Percentiles rank a stretch among this genome's conserved stretches.
These are phyloP conservation scores for Phocoena phocoena DNA, from an alignment of 2,113 vertebrate genomes.

Conservation along the genomic window DNA sequence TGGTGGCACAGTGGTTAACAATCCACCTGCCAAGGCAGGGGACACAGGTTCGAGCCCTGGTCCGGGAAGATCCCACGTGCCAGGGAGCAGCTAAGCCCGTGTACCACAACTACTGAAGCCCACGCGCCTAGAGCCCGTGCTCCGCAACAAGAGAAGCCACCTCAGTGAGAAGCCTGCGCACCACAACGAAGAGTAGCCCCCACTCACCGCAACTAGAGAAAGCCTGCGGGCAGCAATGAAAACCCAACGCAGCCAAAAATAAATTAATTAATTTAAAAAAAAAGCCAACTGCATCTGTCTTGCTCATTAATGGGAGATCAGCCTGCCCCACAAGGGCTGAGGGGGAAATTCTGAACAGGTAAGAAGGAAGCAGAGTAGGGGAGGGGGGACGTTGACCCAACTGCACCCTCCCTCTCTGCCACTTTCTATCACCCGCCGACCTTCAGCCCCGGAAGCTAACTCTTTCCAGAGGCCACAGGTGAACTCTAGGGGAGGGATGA, in stretches of 20 bases:
- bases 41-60: no score
- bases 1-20: no score
- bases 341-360: neutral
- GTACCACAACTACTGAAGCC: no score
- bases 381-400: neutral
- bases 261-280: no score
- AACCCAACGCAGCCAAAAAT: no score
- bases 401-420: neutral
- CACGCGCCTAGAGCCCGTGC: accelerated
- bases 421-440: neutral
- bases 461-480: neutral
- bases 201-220: no score
- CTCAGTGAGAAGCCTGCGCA: accelerated
- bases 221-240: no score
- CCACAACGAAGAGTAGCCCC: no score
- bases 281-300: slow-evolving; percentile 45
- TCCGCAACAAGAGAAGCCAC: no score
- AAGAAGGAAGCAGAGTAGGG: neutral
- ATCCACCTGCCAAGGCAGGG: no score
- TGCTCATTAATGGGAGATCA: slow-evolving; percentile 66
- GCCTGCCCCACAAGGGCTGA: neutral
- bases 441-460: neutral
- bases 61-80: no score
- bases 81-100: no score
- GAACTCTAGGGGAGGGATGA: neutral